A percentile compares a stretch with the other conserved stretches of the same genome.
Conservation (phyloP, 2,888 invertebrate species). For the Sphecodes monilicornis region DNA sequence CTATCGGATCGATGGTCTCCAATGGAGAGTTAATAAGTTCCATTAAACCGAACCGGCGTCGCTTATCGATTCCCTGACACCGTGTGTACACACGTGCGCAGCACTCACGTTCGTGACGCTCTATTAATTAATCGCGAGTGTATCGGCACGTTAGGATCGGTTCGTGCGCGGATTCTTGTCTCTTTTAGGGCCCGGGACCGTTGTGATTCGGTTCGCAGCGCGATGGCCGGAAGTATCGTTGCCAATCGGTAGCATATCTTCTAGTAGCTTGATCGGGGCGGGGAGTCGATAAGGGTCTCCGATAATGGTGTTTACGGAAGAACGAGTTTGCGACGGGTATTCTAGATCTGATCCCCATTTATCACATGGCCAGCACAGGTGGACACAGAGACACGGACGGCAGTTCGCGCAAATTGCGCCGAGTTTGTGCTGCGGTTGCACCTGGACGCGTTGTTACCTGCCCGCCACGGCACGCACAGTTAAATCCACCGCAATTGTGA, state of each 20-base stretch:
- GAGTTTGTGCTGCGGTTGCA: slow-evolving; percentile 71
- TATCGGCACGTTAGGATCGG: slow-evolving; percentile 15
- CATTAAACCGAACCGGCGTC: slow-evolving; percentile 32
- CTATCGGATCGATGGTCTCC: slow-evolving; percentile 19
- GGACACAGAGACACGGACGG: slow-evolving; percentile 9
- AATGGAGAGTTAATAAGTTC: slow-evolving; percentile 41
- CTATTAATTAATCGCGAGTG: slow-evolving; percentile 34
- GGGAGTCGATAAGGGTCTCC: slow-evolving; percentile 26
- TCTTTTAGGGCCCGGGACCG: not conserved
- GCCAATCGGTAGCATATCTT: slow-evolving; percentile 1
- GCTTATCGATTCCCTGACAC: slow-evolving; percentile 29
- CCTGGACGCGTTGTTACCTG: slow-evolving; percentile 62
- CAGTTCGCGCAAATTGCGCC: slow-evolving; percentile 67
- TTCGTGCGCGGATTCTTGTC: not conserved
- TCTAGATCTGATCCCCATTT: slow-evolving; percentile 71
- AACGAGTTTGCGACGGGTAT: slow-evolving; percentile 50
- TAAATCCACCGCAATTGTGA: slow-evolving; percentile 62
- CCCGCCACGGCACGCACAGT: slow-evolving; percentile 41
- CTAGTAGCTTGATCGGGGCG: slow-evolving; percentile 29
- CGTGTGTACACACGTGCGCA: not conserved
- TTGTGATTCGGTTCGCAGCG: not conserved
- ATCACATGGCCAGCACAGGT: slow-evolving; percentile 58
- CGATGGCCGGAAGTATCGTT: not conserved
- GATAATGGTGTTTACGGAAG: slow-evolving; percentile 54
- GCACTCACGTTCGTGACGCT: not conserved